A percentile compares a stretch with the other conserved stretches of the same genome.
phyloP scores from a whole-genome alignment of 2,888 invertebrate genomes.

The Spicauda simplicius region DNA sequence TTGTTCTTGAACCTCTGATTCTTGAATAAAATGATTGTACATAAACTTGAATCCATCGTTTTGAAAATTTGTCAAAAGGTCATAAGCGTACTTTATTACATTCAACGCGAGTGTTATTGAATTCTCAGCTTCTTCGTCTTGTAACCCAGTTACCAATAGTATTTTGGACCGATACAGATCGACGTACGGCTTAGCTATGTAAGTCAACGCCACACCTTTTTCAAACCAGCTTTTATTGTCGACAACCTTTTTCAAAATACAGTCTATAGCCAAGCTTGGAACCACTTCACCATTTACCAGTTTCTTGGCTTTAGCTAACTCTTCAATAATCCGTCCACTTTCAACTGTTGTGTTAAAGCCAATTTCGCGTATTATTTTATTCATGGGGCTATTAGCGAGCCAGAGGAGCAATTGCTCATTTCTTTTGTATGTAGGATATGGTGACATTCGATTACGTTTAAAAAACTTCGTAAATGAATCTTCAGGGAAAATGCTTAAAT shows the following conservation, averaged over 20 bases:
- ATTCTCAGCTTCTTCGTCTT: not conserved
- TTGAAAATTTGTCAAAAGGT: slow-evolving; percentile 20
- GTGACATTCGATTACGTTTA: not conserved
- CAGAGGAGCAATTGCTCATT: not conserved
- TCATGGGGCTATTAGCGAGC: not conserved
- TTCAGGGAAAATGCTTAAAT: slow-evolving; percentile 46
- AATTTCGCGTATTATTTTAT: not conserved
- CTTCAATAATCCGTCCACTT: not conserved
- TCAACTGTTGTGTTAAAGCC: not conserved
- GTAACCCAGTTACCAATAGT: not conserved
- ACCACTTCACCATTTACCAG: not conserved
- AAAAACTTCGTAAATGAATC: slow-evolving; percentile 40
- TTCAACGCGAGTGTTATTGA: not conserved
- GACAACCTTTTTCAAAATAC: not conserved
- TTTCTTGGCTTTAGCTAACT: not conserved
- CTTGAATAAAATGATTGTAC: not conserved
- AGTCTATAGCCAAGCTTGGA: not conserved
- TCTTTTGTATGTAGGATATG: not conserved
- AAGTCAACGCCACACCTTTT: slow-evolving; percentile 10
- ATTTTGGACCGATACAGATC: slow-evolving; percentile 7
- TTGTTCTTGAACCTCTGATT: not conserved
- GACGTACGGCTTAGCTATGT: slow-evolving; percentile 21
- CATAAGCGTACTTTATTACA: slow-evolving; percentile 23
- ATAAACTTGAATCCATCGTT: slow-evolving; percentile 12
- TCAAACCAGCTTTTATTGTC: slow-evolving; percentile 8